Evolutionary conservation across 2,797 vertebrate genomes (phyloP).

Genomic region (Sphenopsis melanotis): DNA sequence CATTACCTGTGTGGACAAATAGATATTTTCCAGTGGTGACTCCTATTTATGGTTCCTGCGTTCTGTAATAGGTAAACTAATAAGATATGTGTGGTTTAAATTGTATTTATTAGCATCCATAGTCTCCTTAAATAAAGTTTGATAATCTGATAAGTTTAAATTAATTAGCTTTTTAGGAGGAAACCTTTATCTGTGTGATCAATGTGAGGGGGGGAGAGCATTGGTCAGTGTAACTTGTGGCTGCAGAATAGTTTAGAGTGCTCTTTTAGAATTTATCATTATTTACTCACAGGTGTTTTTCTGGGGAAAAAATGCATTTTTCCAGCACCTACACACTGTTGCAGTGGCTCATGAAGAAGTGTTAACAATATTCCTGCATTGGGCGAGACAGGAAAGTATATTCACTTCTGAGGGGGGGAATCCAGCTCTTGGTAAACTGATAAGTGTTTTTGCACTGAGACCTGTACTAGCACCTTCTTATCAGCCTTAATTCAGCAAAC

Average conservation of each 20-base stretch:
- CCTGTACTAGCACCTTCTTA: background rate
- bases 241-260: background rate
- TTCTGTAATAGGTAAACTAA: background rate
- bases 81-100: background rate
- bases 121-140: background rate
- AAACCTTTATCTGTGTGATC: background rate
- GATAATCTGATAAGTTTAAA: background rate
- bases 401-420: background rate
- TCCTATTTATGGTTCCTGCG: background rate
- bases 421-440: background rate
- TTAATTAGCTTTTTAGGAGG: background rate
- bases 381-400: background rate
- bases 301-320: background rate
- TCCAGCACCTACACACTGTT: background rate
- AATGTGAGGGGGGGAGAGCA: background rate
- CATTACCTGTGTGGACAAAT: background rate
- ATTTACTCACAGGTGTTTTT: background rate
- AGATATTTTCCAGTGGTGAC: background rate
- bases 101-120: background rate
- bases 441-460: background rate
- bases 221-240: background rate
- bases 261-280: background rate
- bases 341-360: background rate
- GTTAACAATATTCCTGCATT: background rate
- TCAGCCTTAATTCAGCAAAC: background rate